Evolutionary conservation across 2,113 vertebrate genomes (phyloP).

Genomic region (Leptosomus discolor): DNA sequence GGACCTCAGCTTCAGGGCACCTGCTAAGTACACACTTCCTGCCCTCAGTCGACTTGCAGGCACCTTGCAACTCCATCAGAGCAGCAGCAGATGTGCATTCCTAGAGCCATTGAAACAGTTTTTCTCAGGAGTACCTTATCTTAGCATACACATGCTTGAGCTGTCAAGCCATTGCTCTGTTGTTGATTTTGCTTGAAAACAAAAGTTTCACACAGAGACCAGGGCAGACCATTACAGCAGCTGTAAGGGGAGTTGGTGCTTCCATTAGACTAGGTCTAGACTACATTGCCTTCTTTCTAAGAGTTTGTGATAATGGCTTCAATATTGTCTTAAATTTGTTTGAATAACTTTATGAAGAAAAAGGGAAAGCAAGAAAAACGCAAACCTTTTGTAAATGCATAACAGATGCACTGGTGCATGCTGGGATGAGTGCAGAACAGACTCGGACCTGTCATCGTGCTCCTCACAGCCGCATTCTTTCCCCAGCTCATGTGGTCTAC

Average conservation of each 20-base stretch:
- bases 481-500: constrained; percentile 4
- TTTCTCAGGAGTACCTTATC: not conserved
- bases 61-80: not conserved
- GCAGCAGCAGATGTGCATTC: not conserved
- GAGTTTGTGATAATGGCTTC: not conserved
- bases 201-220: not conserved
- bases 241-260: not conserved
- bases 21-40: not conserved
- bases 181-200: not conserved
- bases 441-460: constrained; percentile 5
- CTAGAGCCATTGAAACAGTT: not conserved
- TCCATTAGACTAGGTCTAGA: not conserved
- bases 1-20: not conserved
- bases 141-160: not conserved
- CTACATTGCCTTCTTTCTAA: not conserved
- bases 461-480: constrained; percentile 18
- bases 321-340: not conserved
- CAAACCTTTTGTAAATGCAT: not conserved
- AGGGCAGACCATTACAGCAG: not conserved
- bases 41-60: not conserved
- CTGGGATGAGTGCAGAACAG: not conserved
- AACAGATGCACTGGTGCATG: not conserved
- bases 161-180: not conserved
- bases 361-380: not conserved
- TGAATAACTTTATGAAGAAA: not conserved